Evolutionary conservation across 2,797 vertebrate species (phyloP).

Genomic region (Varecia variegata): DNA sequence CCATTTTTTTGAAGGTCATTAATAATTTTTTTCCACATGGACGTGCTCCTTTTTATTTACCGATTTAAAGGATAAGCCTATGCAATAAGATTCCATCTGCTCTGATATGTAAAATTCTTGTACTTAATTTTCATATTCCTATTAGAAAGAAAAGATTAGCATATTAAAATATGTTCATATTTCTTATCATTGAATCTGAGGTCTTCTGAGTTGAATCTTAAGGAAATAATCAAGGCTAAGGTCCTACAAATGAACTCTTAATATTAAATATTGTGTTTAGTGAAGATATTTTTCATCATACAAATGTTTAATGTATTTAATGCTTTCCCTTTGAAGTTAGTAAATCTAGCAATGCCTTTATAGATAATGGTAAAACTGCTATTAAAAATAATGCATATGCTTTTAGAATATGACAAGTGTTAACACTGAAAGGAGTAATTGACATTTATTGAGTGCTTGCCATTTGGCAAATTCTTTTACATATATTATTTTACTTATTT

Average conservation of each 20-base stretch:
- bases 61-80: slow-evolving; percentile 17
- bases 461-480: slow-evolving; percentile 57
- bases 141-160: slow-evolving; percentile 35
- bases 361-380: slow-evolving; percentile 44
- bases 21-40: slow-evolving; percentile 14
- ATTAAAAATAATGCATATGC: slow-evolving; percentile 57
- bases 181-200: not conserved
- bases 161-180: not conserved
- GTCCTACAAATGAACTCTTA: not conserved
- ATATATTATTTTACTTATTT: slow-evolving; percentile 50
- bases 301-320: slow-evolving; percentile 33
- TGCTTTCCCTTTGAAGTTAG: slow-evolving; percentile 26
- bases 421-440: slow-evolving; percentile 60
- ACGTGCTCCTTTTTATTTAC: slow-evolving; percentile 23
- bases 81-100: not conserved
- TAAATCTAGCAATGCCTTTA: slow-evolving; percentile 36
- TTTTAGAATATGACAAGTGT: slow-evolving; percentile 52
- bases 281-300: slow-evolving; percentile 19
- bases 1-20: slow-evolving; percentile 15
- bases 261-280: slow-evolving; percentile 15
- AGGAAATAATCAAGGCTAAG: not conserved
- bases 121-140: slow-evolving; percentile 35
- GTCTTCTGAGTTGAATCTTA: slow-evolving; percentile 23
- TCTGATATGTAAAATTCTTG: slow-evolving; percentile 17
- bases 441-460: slow-evolving; percentile 55